phyloP scores from a whole-genome alignment of 2,888 invertebrate species.

The Cremastobaeus sp. region DNA sequence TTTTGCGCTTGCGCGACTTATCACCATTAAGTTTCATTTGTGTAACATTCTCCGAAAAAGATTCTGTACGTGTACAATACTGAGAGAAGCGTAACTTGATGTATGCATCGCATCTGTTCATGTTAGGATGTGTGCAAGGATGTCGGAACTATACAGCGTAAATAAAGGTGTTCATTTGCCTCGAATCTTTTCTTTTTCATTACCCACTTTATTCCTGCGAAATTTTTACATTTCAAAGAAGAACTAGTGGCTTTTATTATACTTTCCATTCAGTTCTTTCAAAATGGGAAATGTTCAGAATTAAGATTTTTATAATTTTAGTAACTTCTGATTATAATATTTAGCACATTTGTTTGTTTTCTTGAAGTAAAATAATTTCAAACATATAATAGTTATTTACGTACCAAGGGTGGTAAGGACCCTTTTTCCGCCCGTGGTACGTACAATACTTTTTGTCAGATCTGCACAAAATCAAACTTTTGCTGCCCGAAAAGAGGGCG shows the following conservation, averaged over 20 bases:
- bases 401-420: no score
- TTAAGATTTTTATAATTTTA: no score
- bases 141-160: conserved; percentile 74
- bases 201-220: not conserved
- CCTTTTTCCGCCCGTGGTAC: no score
- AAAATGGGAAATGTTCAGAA: no score
- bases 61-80: conserved; percentile 70
- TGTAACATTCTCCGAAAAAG: conserved; percentile 66
- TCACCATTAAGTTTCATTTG: conserved; percentile 60
- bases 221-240: not conserved
- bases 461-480: no score
- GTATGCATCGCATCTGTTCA: conserved; percentile 77
- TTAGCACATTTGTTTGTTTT: no score
- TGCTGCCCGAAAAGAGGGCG: no score
- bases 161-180: conserved; percentile 66
- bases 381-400: no score
- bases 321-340: no score
- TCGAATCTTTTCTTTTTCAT: conserved; percentile 6
- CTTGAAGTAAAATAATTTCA: no score
- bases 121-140: conserved; percentile 76
- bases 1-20: conserved; percentile 21
- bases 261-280: no score
- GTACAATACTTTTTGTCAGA: no score
- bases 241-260: not conserved
- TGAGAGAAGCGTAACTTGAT: conserved; percentile 68